These are phyloP conservation scores for Sepiola atlantica DNA, from an alignment of 2,888 invertebrate genomes.

Conservation along the genomic window DNA sequence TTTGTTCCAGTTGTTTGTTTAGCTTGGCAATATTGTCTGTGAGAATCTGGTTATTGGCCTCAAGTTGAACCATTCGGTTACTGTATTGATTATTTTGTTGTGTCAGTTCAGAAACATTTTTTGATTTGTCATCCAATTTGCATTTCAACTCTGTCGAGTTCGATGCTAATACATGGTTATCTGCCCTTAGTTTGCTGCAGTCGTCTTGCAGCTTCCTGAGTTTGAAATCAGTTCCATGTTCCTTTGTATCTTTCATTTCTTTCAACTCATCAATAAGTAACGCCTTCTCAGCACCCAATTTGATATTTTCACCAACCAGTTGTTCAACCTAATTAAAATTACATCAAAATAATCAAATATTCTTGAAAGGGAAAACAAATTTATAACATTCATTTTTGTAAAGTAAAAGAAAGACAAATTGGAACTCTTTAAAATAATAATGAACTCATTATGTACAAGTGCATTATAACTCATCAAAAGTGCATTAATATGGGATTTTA, in stretches of 20 bases:
- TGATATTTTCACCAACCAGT: neutral
- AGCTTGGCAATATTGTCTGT: neutral
- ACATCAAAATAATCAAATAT: neutral
- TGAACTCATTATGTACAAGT: too few species aligned
- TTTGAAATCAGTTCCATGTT: neutral
- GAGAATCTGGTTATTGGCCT: neutral
- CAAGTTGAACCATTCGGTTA: neutral
- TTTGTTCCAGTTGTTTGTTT: neutral
- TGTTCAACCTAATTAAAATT: neutral
- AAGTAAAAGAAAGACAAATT: too few species aligned
- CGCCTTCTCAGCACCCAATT: neutral
- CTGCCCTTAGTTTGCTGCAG: neutral
- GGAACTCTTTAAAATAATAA: too few species aligned
- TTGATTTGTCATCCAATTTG: neutral
- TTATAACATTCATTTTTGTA: neutral
- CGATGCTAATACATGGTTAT: neutral
- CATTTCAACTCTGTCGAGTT: neutral
- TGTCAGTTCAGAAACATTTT: neutral
- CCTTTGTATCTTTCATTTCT: neutral
- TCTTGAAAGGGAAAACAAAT: neutral
- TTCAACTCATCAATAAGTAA: neutral
- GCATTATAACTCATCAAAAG: too few species aligned
- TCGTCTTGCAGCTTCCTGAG: neutral
- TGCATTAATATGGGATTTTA: too few species aligned
- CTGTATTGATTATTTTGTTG: neutral